Percentiles rank a stretch among this genome's conserved stretches.
phyloP scores from a whole-genome alignment of 2,113 vertebrate genomes.

The Marcusenius ussheri region DNA sequence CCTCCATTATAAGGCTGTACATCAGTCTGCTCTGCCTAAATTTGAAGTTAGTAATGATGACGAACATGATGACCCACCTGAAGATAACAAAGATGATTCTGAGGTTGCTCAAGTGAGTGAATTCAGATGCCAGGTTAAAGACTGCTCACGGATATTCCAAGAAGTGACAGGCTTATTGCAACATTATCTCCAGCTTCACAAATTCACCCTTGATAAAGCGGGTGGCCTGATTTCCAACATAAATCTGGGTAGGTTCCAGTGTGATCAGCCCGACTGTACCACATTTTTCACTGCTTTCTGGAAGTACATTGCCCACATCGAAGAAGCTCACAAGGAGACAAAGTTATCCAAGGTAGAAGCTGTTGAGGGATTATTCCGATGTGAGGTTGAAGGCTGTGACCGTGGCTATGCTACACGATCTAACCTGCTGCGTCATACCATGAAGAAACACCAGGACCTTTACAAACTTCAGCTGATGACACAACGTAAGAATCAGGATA shows the following conservation, averaged over 20 bases:
- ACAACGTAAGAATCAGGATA: constrained; percentile 69
- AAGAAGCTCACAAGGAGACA: constrained; percentile 71
- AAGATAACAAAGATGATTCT: constrained; percentile 51
- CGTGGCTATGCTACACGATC: constrained; percentile 87
- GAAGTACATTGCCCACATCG: constrained; percentile 78
- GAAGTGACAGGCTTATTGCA: constrained; percentile 79
- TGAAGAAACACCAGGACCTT: constrained; percentile 87
- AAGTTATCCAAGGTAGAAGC: constrained; percentile 59
- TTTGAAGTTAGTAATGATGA: constrained; percentile 71
- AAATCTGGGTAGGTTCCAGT: constrained; percentile 72
- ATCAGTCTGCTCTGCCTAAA: constrained; percentile 78
- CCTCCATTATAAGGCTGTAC: constrained; percentile 89
- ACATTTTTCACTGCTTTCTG: constrained; percentile 70
- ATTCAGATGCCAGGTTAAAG: constrained; percentile 83
- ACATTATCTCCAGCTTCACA: constrained; percentile 86
- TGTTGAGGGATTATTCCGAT: constrained; percentile 72
- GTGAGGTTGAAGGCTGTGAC: constrained; percentile 89
- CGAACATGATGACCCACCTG: constrained; percentile 54
- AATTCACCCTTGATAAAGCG: constrained; percentile 75
- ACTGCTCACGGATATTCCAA: constrained; percentile 90
- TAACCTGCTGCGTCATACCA: constrained; percentile 84
- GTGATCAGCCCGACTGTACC: constrained; percentile 78
- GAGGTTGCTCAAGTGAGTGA: constrained; percentile 63
- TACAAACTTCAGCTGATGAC: constrained; percentile 78
- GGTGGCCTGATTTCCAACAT: constrained; percentile 62